Evolutionary conservation across 1,140 invertebrate species (phyloP), one percentile per base, ranked within the genome.

Genomic region (Zophobas atratus): DNA sequence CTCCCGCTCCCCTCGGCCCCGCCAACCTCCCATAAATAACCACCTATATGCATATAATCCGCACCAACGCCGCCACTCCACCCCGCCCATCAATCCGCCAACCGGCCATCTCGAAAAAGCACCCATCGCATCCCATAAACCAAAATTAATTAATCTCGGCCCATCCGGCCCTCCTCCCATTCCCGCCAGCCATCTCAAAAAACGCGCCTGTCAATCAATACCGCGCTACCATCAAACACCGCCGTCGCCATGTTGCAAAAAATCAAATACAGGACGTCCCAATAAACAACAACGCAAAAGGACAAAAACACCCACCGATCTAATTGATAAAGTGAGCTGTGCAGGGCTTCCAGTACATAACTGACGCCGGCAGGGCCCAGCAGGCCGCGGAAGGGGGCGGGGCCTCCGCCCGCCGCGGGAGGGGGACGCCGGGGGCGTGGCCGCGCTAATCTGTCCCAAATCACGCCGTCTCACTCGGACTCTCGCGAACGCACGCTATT

Each of bases 261-360:
- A 60, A 67, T 43, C n/a, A 5, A 43, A 67, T 67, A 67, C 60
- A 67, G 60, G 38, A 43, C 60, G 60, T 67, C 60, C 60, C 60
- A 67, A 67, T 67, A 53, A 72, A 73, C 71, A 73, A 73, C 49
- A 73, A 73, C 49, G 41, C n/a, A 43, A 39, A 73, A 35, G n/a
- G 41, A 41, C 8, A 70, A 73, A 51, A 56, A 38, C 71, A 73
- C 71, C 71, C 46, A 55, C 51, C 8, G 51, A 72, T 72, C 70
- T 67, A 67, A 67, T 67, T 67, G 60, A 67, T 72, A 72, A 53
- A 72, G 70, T 72, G 53, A 70, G 63, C 75, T 46, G 48, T 43
- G 38, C 46, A 71, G 56, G 63, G 63, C 75, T 77, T 77, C 75
- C 53, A 67, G 67, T 56, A 70, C 46, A 48, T 56, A 49, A 77